These are phyloP conservation scores for Phyllostomus discolor DNA, from an alignment of 2,113 vertebrate genomes.

Conservation along the genomic window DNA sequence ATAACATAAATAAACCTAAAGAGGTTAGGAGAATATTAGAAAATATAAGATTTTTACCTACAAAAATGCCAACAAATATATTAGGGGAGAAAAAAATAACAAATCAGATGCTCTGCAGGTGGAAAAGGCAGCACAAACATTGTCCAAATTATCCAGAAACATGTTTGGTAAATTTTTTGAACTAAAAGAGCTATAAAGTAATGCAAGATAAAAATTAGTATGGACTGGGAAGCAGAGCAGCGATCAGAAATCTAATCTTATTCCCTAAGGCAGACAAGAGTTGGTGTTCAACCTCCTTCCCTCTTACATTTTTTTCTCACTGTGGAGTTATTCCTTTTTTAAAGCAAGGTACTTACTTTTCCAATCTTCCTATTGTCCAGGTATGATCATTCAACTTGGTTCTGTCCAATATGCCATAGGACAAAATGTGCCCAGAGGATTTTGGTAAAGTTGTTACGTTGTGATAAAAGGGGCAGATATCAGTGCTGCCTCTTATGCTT, in stretches of 20 bases:
- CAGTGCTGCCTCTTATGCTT: background rate
- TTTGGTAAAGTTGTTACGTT: background rate
- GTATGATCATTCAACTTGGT: background rate
- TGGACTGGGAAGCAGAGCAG: background rate
- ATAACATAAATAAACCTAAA: background rate
- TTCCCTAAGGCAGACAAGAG: background rate
- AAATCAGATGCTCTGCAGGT: background rate
- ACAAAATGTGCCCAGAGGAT: background rate
- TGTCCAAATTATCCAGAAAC: background rate
- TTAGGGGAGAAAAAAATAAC: background rate
- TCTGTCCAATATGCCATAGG: background rate
- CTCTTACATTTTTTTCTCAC: background rate
- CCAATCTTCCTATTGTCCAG: background rate
- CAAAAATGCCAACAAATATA: background rate
- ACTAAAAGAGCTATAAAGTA: background rate
- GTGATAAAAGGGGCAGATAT: background rate
- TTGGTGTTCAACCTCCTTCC: background rate
- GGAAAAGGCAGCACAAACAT: background rate
- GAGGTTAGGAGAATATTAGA: background rate
- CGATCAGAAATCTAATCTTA: background rate
- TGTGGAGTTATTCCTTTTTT: background rate
- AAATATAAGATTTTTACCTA: background rate
- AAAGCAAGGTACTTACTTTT: background rate
- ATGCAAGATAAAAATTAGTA: background rate
- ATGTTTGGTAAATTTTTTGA: background rate